Conservation (phyloP, 2,797 vertebrate genomes). For the Myioborus melanocephalus region DNA sequence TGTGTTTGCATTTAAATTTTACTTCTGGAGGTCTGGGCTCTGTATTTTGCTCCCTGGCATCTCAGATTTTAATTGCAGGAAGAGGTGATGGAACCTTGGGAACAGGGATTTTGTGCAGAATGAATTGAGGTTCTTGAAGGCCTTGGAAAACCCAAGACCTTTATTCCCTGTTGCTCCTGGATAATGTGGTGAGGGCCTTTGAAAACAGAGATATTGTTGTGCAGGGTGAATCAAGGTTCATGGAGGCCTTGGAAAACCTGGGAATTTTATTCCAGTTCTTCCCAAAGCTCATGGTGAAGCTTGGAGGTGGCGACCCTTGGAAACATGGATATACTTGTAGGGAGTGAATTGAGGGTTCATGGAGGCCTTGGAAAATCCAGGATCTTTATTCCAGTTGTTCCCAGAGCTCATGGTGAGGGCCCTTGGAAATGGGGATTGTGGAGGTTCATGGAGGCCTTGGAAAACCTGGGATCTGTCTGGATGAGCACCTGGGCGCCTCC, state of each 20-base stretch:
- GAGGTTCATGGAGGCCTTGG: rapidly evolving
- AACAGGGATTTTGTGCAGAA: neutral
- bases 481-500: neutral
- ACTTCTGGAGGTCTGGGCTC: neutral
- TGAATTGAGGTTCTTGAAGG: neutral
- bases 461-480: neutral
- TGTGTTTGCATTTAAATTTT: neutral
- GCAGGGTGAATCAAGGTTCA: neutral
- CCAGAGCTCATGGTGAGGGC: neutral
- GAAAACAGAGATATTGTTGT: neutral
- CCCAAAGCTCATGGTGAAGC: neutral
- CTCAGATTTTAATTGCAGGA: neutral
- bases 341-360: neutral
- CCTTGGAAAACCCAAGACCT: neutral
- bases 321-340: neutral
- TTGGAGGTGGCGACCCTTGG: neutral
- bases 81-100: neutral
- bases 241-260: neutral
- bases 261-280: neutral
- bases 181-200: neutral
- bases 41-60: rapidly evolving
- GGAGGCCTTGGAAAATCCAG: neutral
- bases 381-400: neutral
- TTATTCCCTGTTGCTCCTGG: neutral
- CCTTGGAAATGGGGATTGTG: rapidly evolving